Base-by-base conservation (phyloP, 2,113 vertebrate genomes). In the Oxyruncus cristatus region DNA sequence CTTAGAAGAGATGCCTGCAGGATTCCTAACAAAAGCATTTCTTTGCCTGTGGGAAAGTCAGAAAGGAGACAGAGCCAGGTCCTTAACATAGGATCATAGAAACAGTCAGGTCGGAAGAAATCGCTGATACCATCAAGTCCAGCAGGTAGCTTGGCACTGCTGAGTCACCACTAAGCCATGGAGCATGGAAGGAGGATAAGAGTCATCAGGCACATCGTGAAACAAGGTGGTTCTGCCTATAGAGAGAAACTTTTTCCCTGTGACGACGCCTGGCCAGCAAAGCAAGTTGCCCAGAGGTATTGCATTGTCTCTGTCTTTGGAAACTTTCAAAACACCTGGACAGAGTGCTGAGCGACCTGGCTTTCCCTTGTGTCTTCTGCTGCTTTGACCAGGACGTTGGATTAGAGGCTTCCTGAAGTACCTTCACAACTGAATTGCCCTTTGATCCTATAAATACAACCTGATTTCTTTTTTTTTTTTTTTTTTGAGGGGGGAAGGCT, bases 111-210 rank as follows among this genome's bases (percentile, higher is more conserved):
- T 13, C 42, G 26, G 30, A 41, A 61, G 68, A 77, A 66, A 35
- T 2, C 5, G 30, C 53, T 19, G 35, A 18, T 55, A n/a, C 7
- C 4, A 47, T 47, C 10, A 27, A 47, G 52, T 62, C 30, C 30
- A 55, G 71, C 46, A 53, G 14, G 53, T 41, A 58, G 9, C 6
- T 58, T 33, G 7, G 6, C 16, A 27, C 17, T 35, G 9, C 41
- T 62, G 30, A 55, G 41, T n/a, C 30, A 22, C 30, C 28, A 41
- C 24, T 21, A 53, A 46, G 39, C 28, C 39, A 16, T 22, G 12
- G 5, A 68, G 14, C 16, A 23, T 0, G 0, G n/a, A 2, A 6
- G 11, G 5, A 77, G 10, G 16, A 44, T 49, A 50, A 73, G 14
- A 59, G 7, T 30, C 28, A 65, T 11, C 0, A 0, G 12, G 16